Base-by-base conservation (phyloP, 2,888 invertebrate genomes). In the Sinopyrophorus schimmeli region DNA sequence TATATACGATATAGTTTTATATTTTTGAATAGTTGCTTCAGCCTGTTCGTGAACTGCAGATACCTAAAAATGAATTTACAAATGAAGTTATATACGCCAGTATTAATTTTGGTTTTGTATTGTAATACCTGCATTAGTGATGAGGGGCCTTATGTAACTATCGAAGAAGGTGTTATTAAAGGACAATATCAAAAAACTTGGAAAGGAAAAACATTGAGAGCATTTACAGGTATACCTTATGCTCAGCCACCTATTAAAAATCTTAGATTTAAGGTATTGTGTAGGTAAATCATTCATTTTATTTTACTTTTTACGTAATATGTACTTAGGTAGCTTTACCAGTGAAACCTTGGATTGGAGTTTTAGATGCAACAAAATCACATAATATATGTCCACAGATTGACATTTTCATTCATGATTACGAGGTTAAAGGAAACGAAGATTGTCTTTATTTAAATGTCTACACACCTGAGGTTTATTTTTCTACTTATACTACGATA, bases 371-470 rank as follows among this genome's bases (percentile, higher is more conserved):
- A 0, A 80, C 83, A 0, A 74, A 78, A 44, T 82, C 82, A 53
- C 79, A 84, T 5, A 79, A 83, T 0, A 77, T 83, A 2, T 93
- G 92, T 67, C 84, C 86, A 1, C 92, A 92, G 69, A 77, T 84
- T 16, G 86, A 88, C 16, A 11, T 30, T 6, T 14, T 16, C 11
- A 20, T 11, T 7, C n/a, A 35, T 3, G n/a, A 24, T 10, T 10
- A 21, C 2, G 20, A 6, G 2, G 15, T 88, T 23, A 80, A 80
- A 26, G 90, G 90, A 0, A 77, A 76, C 50, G 92, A 93, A 71
- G 91, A 93, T 69, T 93, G 92, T 62, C 77, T 93, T 1, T 91
- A 89, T 57, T 73, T 93, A 3, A 92, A 92, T 62, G 80, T 84
- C 9, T 83, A 81, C 64, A 76, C 78, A 3, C 82, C 83, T 7